Base-by-base conservation (phyloP, 2,113 vertebrate species). In the Rhadina sibilatrix region DNA sequence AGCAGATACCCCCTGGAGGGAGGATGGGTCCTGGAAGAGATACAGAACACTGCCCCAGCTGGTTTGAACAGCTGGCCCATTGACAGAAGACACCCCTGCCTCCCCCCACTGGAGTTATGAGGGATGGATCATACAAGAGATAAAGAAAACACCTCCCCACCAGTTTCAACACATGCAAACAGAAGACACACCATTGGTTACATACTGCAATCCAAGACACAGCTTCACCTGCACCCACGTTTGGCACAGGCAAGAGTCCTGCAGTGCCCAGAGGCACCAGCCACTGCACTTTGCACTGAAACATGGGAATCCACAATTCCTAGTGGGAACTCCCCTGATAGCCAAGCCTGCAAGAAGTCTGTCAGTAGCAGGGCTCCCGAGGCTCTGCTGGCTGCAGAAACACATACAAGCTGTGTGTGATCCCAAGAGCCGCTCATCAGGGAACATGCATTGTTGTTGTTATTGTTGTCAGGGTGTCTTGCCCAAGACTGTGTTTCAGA, bases 231-330 rank as follows among this genome's bases (percentile, higher is more conserved):
- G 0, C 17, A 33, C 25, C 60, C 4, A 0, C 2, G 0, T 47
- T 30, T 19, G 47, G 56, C 38, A 27, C 47, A 46, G 59, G 22
- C 1, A 2, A 31, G 69, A 6, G 12, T 30, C 31, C 2, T 6
- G 9, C 35, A 60, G 38, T 1, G 2, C 23, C 18, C 40, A 21
- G 77, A n/a, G 68, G n/a, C 68, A 78, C 12, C 60, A 61, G 24
- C 14, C 60, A 5, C 42, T 64, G 72, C 47, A 14, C 16, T 53
- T 27, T 0, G 0, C 11, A 6, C 42, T 33, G 37, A 0, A 0
- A 2, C 1, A 4, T 8, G 54, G 78, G 50, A 81, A 87, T 61
- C n/a, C 61, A 30, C 61, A 54, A 30, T 0, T 69, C 35, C 87
- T 11, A 8, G 2, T 84, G 72, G 72, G 72, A 93, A 17, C 31